Conservation (phyloP, 1,140 invertebrate genomes). For the Protaetia brevitarsis region DNA sequence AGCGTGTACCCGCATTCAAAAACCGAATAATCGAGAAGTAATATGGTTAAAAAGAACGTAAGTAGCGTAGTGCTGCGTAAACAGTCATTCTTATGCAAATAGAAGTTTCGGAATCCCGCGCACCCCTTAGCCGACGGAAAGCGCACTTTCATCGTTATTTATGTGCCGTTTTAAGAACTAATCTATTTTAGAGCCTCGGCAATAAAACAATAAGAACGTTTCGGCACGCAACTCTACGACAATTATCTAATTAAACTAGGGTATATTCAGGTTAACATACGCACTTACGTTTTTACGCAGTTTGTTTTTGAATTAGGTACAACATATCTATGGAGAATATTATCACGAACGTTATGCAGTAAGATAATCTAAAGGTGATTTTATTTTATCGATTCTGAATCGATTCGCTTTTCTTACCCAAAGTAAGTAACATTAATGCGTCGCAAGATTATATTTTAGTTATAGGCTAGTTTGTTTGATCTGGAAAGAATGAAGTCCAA, state of each 20-base stretch:
- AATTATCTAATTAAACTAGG: constrained; percentile 7
- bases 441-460: too few relatives aligned
- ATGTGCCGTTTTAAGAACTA: constrained; percentile 16
- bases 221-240: constrained; percentile 11
- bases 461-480: too few relatives aligned
- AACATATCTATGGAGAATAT: too few relatives aligned
- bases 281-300: too few relatives aligned
- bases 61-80: neutral
- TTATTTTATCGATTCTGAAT: too few relatives aligned
- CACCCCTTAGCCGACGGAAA: neutral
- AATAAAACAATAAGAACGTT: constrained; percentile 11
- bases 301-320: too few relatives aligned
- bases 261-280: too few relatives aligned
- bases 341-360: too few relatives aligned
- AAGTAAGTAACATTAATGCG: too few relatives aligned
- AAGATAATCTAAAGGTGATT: too few relatives aligned
- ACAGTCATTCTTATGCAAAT: constrained; percentile 21
- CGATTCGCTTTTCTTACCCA: too few relatives aligned
- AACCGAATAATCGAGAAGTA: constrained; percentile 1
- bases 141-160: neutral
- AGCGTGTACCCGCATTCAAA: neutral
- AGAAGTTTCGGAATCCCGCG: neutral
- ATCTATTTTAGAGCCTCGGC: constrained; percentile 20
- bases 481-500: too few relatives aligned
- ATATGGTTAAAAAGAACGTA: neutral